phyloP scores from a whole-genome alignment of 1,140 invertebrate genomes.

The Portunus trituberculatus region DNA sequence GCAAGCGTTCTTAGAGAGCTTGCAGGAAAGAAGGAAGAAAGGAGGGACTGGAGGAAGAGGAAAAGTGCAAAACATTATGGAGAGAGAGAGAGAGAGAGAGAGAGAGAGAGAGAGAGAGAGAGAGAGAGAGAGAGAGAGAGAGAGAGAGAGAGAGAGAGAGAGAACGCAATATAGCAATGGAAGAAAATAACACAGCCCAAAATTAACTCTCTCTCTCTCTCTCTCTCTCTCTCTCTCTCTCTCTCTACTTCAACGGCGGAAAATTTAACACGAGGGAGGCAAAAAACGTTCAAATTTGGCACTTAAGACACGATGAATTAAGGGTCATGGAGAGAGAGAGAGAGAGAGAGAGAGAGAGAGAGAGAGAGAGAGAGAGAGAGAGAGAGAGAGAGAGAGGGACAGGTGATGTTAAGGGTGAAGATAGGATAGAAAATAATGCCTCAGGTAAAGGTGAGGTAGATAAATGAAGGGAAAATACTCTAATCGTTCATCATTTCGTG shows the following conservation, averaged over 20 bases:
- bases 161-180: background rate
- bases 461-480: background rate
- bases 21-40: too few relatives aligned
- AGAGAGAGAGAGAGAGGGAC: background rate
- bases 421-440: background rate
- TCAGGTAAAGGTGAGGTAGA: background rate
- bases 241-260: background rate
- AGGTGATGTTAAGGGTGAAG: background rate
- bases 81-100: background rate
- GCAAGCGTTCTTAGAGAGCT: too few relatives aligned
- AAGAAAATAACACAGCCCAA: background rate
- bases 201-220: background rate
- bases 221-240: background rate
- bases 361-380: background rate
- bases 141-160: background rate
- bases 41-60: too few relatives aligned
- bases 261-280: background rate
- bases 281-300: background rate
- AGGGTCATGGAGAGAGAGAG: background rate
- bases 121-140: conserved; percentile 3
- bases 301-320: background rate
- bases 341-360: background rate
- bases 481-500: background rate
- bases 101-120: background rate
- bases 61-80: too few relatives aligned